A percentile compares a stretch with the other conserved stretches of the same genome.
Evolutionary conservation across 1,140 invertebrate genomes (phyloP).

Genomic region (Brachionus sp.): DNA sequence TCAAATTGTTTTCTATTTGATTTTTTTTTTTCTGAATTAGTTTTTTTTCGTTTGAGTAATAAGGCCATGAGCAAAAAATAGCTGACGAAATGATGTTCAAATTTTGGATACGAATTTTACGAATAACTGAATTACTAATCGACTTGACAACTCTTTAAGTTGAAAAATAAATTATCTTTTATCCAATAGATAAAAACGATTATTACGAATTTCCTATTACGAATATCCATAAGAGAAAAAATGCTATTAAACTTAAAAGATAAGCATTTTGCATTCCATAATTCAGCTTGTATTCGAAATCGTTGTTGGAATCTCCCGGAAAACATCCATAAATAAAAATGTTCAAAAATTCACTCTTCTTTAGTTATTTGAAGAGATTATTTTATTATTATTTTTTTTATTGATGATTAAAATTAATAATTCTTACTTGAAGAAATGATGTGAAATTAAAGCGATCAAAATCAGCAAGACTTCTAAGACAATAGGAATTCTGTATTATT

Average conservation of each 20-base stretch:
- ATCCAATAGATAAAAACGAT: not conserved
- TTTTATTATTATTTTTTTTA: not conserved
- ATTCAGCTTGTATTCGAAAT: not conserved
- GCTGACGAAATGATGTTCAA: not conserved
- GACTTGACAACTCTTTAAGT: not conserved
- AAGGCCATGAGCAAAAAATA: constrained; percentile 15
- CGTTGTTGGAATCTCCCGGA: not conserved
- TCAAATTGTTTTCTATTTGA: not conserved
- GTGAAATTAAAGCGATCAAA: not conserved
- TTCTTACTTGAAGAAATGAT: not conserved
- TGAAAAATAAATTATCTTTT: not conserved
- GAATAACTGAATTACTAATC: not conserved
- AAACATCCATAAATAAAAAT: not conserved
- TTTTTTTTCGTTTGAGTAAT: not conserved
- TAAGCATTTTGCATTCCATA: constrained; percentile 24
- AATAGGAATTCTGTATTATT: not conserved
- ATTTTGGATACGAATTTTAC: not conserved
- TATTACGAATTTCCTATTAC: constrained; percentile 12
- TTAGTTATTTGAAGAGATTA: not conserved
- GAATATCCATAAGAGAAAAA: constrained; percentile 1
- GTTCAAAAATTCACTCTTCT: not conserved
- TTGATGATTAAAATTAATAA: not conserved
- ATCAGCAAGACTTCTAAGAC: not conserved
- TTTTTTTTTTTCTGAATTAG: not conserved
- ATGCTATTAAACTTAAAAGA: not conserved